Percentiles rank a stretch among this genome's conserved stretches.
phyloP scores from a whole-genome alignment of 2,113 vertebrate genomes.

The Oxyruncus cristatus region DNA sequence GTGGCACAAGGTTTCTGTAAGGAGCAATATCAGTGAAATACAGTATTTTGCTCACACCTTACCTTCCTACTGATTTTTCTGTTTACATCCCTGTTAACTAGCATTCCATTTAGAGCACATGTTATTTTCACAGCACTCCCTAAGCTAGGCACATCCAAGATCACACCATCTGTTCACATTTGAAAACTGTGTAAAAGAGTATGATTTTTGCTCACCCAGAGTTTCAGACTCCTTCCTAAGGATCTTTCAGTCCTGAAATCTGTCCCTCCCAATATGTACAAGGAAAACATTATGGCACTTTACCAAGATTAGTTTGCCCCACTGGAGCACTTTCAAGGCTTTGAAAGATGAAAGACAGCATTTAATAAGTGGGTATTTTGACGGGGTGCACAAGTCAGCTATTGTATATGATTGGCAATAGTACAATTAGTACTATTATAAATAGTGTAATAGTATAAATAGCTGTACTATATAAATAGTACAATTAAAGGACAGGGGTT shows the following conservation, averaged over 20 bases:
- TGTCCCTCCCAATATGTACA: not conserved
- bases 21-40: not conserved
- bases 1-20: not conserved
- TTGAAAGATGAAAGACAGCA: not conserved
- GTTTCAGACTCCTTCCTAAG: not conserved
- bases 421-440: not conserved
- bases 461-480: not conserved
- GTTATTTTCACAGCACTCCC: conserved; percentile 32
- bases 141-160: not conserved
- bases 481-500: not conserved
- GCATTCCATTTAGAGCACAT: not conserved
- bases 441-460: too few relatives aligned
- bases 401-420: not conserved
- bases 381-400: not conserved
- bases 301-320: not conserved
- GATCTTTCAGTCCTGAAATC: not conserved
- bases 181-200: not conserved
- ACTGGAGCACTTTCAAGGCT: not conserved
- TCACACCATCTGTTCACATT: conserved; percentile 22
- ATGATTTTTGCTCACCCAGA: not conserved
- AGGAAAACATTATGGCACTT: not conserved
- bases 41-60: not conserved
- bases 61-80: conserved; percentile 1
- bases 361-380: not conserved
- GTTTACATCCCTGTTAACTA: conserved; percentile 30